Conservation (phyloP, 2,113 vertebrate genomes). For the Myrmophylax atrothorax region DNA sequence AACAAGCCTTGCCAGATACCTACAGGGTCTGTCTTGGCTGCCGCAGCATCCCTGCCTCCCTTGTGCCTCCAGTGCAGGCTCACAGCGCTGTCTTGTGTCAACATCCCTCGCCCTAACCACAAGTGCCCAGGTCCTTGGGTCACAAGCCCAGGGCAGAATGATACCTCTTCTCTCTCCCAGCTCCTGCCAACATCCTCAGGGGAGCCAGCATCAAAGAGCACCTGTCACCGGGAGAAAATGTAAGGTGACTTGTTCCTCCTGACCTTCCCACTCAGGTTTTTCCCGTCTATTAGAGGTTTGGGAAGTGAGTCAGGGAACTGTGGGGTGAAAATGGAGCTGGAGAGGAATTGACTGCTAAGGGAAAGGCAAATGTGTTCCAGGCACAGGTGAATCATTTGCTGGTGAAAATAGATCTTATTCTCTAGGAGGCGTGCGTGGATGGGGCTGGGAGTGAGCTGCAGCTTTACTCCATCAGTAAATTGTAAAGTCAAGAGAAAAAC, state of each 20-base stretch:
- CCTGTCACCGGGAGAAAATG: not conserved
- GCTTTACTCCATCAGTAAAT: not conserved
- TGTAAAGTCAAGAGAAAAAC: not conserved
- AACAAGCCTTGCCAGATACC: not conserved
- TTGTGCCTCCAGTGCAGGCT: not conserved
- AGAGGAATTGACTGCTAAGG: not conserved
- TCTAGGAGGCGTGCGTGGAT: not conserved
- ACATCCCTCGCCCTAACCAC: not conserved
- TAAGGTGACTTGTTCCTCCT: constrained; percentile 2
- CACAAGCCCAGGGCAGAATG: not conserved
- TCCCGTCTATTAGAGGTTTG: not conserved
- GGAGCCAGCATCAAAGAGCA: not conserved
- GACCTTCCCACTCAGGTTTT: not conserved
- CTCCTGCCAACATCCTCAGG: not conserved
- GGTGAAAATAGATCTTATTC: not conserved
- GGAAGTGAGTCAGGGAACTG: constrained; percentile 35
- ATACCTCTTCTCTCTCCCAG: not conserved
- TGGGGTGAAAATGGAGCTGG: not conserved
- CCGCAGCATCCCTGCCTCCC: not conserved
- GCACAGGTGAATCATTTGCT: constrained; percentile 45
- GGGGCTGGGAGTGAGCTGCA: not conserved
- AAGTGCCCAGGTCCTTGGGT: not conserved
- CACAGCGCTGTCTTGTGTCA: not conserved
- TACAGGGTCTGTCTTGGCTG: not conserved
- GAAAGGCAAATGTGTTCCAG: constrained; percentile 4